Evolutionary conservation across 2,797 vertebrate species (phyloP).

Genomic region (Alexandromys oeconomus): DNA sequence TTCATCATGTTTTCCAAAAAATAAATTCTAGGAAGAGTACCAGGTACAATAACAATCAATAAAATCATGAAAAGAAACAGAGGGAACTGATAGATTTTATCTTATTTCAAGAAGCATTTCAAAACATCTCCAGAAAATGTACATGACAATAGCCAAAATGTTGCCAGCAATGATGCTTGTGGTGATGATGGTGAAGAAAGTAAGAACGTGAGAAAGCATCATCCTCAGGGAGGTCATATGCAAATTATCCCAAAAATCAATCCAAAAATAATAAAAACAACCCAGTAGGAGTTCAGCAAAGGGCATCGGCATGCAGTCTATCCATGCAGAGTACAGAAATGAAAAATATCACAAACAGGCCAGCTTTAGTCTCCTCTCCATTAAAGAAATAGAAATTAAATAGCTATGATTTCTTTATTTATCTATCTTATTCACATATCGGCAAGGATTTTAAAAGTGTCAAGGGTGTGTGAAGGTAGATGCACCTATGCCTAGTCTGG

Average conservation of each 20-base stretch:
- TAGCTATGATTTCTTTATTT: slow-evolving; percentile 16
- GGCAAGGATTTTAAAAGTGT: slow-evolving; percentile 28
- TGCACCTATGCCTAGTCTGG: background rate
- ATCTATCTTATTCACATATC: slow-evolving; percentile 28
- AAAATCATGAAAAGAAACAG: background rate
- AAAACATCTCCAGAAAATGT: background rate
- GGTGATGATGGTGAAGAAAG: background rate
- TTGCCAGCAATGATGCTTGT: background rate
- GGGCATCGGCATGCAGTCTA: background rate
- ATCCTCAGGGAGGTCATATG: background rate
- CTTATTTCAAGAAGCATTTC: background rate
- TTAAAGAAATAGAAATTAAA: slow-evolving; percentile 46
- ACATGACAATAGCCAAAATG: background rate
- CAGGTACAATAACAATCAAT: slow-evolving; percentile 29
- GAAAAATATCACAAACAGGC: slow-evolving; percentile 23
- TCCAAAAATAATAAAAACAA: slow-evolving; percentile 40
- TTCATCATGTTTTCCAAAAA: background rate
- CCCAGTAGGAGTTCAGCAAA: slow-evolving; percentile 33
- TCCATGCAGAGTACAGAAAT: background rate
- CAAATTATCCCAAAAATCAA: slow-evolving; percentile 34
- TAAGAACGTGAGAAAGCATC: background rate
- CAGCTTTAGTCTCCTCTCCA: background rate
- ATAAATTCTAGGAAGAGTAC: slow-evolving; percentile 8
- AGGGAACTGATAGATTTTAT: background rate
- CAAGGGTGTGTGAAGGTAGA: slow-evolving; percentile 5